Evolutionary conservation across 2,888 invertebrate genomes (phyloP), one percentile per base, ranked within the genome.

Genomic region (Seladonia tumulorum): DNA sequence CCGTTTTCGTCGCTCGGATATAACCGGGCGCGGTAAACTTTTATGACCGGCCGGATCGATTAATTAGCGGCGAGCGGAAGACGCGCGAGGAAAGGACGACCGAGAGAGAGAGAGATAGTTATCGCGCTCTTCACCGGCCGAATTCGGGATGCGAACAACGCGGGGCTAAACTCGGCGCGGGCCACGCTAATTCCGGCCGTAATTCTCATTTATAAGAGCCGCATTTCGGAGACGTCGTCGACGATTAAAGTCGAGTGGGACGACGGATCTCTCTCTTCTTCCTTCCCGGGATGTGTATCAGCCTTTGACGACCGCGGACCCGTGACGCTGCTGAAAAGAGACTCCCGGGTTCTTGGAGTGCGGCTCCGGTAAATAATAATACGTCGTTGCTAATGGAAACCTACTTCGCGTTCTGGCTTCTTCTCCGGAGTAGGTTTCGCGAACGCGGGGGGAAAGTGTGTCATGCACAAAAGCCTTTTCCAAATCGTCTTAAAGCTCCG

Each of bases 331-430:
- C 81, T 90, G 88, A 81, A 85, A 88, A 89, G 89, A 89, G 86
- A 86, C 84, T 88, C 85, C 84, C 83, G 90, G 84, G 90, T 87
- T 88, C 91, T 85, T 82, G 47, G 87, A 86, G 86, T 82, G 77
- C 78, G 86, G 68, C 76, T 29, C 78, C 45, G 86, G 87, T 90
- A 90, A 90, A 90, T 90, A 91, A 91, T 91, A 90, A 91, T 91
- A 90, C 89, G 85, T 81, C 83, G 87, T 85, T 88, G 90, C 90
- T 91, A 90, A 90, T 91, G 91, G 90, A 90, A 90, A 90, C 89
- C 90, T 89, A 91, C 91, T 91, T 90, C 83, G 88, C 83, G 85
- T 81, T 63, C 63, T 90, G 90, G 90, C 90, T 90, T 90, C 90
- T 90, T 90, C 91, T 83, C 88, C 85, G 66, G 82, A 89, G 84